phyloP scores from a whole-genome alignment of 2,797 vertebrate genomes.

The Coendou prehensilis region DNA sequence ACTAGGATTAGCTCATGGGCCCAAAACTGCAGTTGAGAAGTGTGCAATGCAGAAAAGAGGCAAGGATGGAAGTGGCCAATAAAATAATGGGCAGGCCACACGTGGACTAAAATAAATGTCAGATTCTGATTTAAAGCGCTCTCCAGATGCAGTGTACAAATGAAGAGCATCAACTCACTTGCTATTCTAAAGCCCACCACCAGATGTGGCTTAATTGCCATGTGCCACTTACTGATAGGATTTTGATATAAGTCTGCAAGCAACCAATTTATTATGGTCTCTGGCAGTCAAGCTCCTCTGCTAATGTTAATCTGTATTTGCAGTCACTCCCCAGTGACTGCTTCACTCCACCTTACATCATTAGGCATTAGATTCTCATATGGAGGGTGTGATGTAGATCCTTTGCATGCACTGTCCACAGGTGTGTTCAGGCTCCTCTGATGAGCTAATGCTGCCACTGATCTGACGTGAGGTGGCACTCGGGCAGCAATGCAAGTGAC shows the following conservation, averaged over 20 bases:
- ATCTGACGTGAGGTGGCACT: background rate
- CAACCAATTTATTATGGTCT: background rate
- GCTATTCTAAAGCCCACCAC: background rate
- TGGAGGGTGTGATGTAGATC: background rate
- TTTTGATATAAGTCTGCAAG: background rate
- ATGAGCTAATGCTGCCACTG: background rate
- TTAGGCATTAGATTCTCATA: background rate
- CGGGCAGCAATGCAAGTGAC: background rate
- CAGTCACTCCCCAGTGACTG: background rate
- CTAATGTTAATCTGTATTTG: background rate
- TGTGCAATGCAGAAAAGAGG: background rate
- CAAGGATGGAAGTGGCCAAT: background rate
- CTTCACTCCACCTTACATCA: background rate
- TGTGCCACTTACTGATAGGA: background rate
- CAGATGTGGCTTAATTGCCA: background rate
- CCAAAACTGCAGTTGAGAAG: background rate
- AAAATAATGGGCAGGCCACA: background rate
- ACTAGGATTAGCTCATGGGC: background rate
- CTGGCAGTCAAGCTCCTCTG: background rate
- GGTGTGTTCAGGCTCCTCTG: background rate
- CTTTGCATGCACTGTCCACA: background rate
- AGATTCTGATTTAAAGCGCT: background rate
- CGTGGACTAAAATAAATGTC: background rate
- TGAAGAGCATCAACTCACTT: background rate
- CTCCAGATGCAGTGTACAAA: background rate